A percentile compares a stretch with the other conserved stretches of the same genome.
Conservation (phyloP, 1,140 invertebrate species). For the Musca vetustissima region DNA sequence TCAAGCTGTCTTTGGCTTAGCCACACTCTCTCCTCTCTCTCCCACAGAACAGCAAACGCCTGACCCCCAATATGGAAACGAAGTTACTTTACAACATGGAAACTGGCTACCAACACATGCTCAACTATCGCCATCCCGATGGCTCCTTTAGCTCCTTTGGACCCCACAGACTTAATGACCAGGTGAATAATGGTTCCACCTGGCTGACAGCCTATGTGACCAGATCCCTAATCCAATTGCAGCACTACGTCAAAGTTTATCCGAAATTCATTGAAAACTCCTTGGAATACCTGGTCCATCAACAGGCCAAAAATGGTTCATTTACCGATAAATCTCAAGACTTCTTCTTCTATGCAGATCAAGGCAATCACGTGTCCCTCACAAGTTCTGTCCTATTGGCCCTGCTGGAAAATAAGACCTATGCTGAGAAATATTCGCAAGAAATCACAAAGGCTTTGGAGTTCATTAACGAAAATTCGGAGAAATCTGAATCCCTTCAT, state of each 20-base stretch:
- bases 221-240: conserved; percentile 82
- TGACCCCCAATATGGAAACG: conserved; percentile 63
- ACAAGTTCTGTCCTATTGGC: conserved; percentile 79
- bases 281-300: conserved; percentile 75
- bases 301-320: conserved; percentile 80
- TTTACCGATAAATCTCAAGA: conserved; percentile 75
- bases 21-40: too few relatives aligned
- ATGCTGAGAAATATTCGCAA: conserved; percentile 13
- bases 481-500: conserved; percentile 65
- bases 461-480: conserved; percentile 60
- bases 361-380: conserved; percentile 60
- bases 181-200: conserved; percentile 72
- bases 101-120: conserved; percentile 92
- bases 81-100: conserved; percentile 75
- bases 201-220: conserved; percentile 96
- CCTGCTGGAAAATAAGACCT: conserved; percentile 68
- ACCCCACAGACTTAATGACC: conserved; percentile 41
- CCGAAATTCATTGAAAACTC: conserved; percentile 70
- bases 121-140: conserved; percentile 86
- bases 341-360: conserved; percentile 69
- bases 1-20: neutral
- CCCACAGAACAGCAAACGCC: conserved; percentile 34
- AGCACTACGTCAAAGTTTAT: conserved; percentile 77
- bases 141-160: conserved; percentile 96
- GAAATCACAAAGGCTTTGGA: conserved; percentile 54